phyloP scores from a whole-genome alignment of 2,888 invertebrate genomes.

The Hololepta plana region DNA sequence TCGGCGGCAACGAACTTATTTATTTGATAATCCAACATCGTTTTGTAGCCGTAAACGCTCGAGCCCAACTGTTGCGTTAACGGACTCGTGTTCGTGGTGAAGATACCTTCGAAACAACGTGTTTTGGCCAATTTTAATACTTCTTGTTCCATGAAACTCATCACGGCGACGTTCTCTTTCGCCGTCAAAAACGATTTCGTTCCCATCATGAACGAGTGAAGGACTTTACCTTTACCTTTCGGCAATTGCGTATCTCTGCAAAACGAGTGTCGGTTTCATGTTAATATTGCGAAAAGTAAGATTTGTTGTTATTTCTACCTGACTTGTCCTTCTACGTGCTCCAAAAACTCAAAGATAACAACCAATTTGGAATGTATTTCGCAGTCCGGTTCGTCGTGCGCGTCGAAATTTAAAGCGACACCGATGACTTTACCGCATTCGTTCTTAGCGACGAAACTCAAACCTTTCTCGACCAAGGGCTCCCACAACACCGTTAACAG shows the following conservation, averaged over 20 bases:
- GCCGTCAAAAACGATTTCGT: constrained; percentile 45
- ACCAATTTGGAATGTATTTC: constrained; percentile 47
- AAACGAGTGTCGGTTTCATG: constrained; percentile 1
- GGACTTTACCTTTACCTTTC: constrained; percentile 44
- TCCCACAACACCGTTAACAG: constrained; percentile 53
- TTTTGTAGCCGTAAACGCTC: constrained; percentile 61
- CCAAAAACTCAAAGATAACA: constrained; percentile 63
- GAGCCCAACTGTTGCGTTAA: constrained; percentile 78
- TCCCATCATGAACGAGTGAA: constrained; percentile 82
- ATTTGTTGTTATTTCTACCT: constrained; percentile 26
- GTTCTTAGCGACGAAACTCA: constrained; percentile 50
- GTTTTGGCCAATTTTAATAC: constrained; percentile 46
- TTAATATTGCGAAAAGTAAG: constrained; percentile 1
- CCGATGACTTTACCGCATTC: constrained; percentile 41
- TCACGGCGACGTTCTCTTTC: constrained; percentile 61
- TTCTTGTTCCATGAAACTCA: constrained; percentile 62
- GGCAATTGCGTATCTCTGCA: constrained; percentile 39
- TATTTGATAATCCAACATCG: constrained; percentile 60
- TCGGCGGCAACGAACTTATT: constrained; percentile 58
- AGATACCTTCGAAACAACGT: constrained; percentile 51
- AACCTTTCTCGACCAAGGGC: constrained; percentile 44
- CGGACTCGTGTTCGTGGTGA: constrained; percentile 77
- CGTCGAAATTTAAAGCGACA: constrained; percentile 65
- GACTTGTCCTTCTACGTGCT: constrained; percentile 56
- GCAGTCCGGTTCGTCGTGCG: constrained; percentile 59